Percentiles rank a stretch among this genome's conserved stretches.
These are phyloP conservation scores for Metridium senile DNA, from an alignment of 92 coral and sea anemone genomes.

Conservation along the genomic window DNA sequence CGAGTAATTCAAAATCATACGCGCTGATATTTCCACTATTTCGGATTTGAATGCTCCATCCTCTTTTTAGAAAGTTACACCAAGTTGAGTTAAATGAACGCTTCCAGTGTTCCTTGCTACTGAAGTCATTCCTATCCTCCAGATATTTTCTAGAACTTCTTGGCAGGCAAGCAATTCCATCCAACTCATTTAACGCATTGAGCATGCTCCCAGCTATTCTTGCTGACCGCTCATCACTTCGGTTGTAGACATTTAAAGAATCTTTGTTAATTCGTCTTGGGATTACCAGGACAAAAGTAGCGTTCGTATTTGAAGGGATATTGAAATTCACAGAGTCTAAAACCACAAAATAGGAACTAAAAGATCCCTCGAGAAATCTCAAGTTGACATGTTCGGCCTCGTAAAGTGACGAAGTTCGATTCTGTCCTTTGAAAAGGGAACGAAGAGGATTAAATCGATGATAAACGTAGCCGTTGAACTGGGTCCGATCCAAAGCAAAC, in stretches of 20 bases:
- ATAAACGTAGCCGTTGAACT: no score
- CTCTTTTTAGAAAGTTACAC: constrained; percentile 61
- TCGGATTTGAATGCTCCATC: constrained; percentile 63
- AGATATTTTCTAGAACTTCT: not conserved
- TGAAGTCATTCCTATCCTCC: not conserved
- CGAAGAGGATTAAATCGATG: no score
- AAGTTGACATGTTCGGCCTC: not conserved
- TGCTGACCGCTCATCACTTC: not conserved
- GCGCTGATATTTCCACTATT: constrained; percentile 45
- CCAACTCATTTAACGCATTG: not conserved
- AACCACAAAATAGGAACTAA: not conserved
- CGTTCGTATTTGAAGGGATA: not conserved
- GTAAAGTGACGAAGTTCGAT: not conserved
- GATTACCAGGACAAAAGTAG: not conserved
- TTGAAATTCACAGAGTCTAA: not conserved
- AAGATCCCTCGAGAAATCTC: not conserved
- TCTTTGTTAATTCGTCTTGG: not conserved
- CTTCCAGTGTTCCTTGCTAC: not conserved
- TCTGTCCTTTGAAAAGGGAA: no score
- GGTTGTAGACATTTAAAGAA: not conserved
- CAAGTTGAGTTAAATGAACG: constrained; percentile 43
- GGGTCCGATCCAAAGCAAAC: no score
- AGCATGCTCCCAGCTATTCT: not conserved
- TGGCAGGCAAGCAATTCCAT: not conserved
- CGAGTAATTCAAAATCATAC: not conserved